Evolutionary conservation across 2,797 vertebrate genomes (phyloP).

Genomic region (Telmatherina bonti): DNA sequence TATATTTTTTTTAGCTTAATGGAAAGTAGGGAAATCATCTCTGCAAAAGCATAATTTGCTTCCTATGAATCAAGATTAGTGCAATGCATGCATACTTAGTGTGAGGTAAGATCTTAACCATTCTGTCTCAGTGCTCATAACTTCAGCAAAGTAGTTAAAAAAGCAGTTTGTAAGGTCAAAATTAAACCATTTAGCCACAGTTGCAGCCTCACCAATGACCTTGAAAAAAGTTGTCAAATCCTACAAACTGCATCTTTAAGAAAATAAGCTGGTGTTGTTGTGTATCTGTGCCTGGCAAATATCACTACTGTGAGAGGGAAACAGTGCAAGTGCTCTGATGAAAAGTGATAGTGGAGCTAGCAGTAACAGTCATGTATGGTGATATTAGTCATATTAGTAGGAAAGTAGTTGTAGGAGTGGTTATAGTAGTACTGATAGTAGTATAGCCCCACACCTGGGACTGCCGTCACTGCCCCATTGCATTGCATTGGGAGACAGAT

Average conservation of each 20-base stretch:
- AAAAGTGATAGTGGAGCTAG: conserved; percentile 52
- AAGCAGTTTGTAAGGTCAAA: conserved; percentile 66
- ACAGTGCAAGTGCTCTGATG: conserved; percentile 37
- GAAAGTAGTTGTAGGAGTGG: conserved; percentile 27
- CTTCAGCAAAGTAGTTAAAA: conserved; percentile 55
- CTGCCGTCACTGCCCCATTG: conserved; percentile 79
- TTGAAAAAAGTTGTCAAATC: conserved; percentile 16
- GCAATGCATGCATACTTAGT: conserved; percentile 56
- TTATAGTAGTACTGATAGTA: conserved; percentile 42
- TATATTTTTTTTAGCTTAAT: not conserved
- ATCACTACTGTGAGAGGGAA: conserved; percentile 36
- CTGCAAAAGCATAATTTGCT: conserved; percentile 4
- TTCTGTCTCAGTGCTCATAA: conserved; percentile 34
- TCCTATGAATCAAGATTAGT: conserved; percentile 20
- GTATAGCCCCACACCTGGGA: conserved; percentile 80
- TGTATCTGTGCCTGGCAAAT: conserved; percentile 30
- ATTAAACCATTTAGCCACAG: not conserved
- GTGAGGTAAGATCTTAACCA: conserved; percentile 1
- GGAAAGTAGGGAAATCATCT: not conserved
- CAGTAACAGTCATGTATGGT: conserved; percentile 61
- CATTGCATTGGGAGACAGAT: conserved; percentile 74
- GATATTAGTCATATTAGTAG: conserved; percentile 80
- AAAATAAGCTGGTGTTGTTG: conserved; percentile 32
- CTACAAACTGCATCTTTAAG: conserved; percentile 73
- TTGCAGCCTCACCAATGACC: not conserved